Percentiles rank a stretch among this genome's conserved stretches.
Conservation (phyloP, 2,113 vertebrate species). For the Eudyptes chrysolophus region DNA sequence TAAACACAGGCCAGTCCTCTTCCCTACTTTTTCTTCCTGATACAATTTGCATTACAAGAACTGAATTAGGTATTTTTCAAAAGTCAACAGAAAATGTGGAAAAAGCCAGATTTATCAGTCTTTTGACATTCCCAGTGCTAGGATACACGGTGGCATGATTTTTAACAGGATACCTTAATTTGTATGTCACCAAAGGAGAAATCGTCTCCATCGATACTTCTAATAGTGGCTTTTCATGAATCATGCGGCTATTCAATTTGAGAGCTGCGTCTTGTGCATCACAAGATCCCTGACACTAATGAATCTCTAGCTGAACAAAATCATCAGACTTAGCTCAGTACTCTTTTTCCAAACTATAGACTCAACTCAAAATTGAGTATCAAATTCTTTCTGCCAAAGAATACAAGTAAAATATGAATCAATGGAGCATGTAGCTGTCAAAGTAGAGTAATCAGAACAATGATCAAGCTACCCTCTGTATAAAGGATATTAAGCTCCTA, state of each 20-base stretch:
- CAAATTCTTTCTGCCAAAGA: background rate
- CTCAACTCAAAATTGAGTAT: background rate
- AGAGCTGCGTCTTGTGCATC: background rate
- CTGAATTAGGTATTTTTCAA: background rate
- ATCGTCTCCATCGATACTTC: accelerated
- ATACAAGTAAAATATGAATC: background rate
- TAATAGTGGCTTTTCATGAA: background rate
- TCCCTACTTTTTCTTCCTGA: background rate
- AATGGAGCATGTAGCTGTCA: background rate
- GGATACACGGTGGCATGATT: background rate
- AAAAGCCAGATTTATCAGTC: background rate
- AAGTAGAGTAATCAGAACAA: background rate
- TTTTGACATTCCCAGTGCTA: background rate
- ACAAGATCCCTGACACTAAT: background rate
- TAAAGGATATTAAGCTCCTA: background rate
- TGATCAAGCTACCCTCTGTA: background rate
- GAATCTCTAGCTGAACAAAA: background rate
- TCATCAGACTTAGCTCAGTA: background rate
- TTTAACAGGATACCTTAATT: background rate
- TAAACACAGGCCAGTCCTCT: background rate
- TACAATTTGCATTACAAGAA: background rate
- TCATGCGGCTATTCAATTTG: background rate
- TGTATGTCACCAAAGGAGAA: background rate
- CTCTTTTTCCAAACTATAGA: background rate
- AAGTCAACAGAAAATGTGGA: background rate